Base-by-base conservation (phyloP, 1,140 invertebrate species). In the Vanessa tameamea region DNA sequence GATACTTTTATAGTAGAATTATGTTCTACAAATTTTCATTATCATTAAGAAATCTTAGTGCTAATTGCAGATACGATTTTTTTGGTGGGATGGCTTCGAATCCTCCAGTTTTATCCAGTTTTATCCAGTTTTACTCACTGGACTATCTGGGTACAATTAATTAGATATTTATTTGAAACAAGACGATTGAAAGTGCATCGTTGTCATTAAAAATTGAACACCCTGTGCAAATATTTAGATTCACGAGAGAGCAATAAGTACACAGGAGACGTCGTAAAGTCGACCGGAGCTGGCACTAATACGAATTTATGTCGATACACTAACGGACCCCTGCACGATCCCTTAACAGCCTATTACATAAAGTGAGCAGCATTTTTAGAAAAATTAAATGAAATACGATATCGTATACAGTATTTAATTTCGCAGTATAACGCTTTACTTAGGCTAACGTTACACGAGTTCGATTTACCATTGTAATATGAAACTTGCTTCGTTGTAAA, bases 241-340 rank as follows among this genome's bases (percentile, higher is more conserved):
- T 70, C 74, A 63, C 70, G 76, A 72, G 72, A 76, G 66, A 77
- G 83, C 84, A 88, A 86, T 89, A 89, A 89, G 88, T 84, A 84
- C 59, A 77, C 64, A 79, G 78, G 81, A 85, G 82, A 80, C 84
- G 84, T 87, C 85, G 88, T 90, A 92, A 92, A 91, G 86, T 89
- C 88, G 88, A 89, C 85, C 84, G 82, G 85, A 91, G 85, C 82
- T 86, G 88, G 87, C 90, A 87, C 82, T 92, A 92, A 92, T 92
- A 79, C 87, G 80, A 88, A 92, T 91, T 92, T 91, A 91, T 89
- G 89, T 91, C 90, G 81, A 88, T 80, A 85, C 86, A 88, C 86
- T 83, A 78, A 80, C 81, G 77, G 78, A 20, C 76, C 82, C 70
- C 82, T 75, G 84, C 87, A 88, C 85, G 88, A 90, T 87, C 82